phyloP scores from a whole-genome alignment of 2,797 vertebrate species.

The Girardinus metallicus region DNA sequence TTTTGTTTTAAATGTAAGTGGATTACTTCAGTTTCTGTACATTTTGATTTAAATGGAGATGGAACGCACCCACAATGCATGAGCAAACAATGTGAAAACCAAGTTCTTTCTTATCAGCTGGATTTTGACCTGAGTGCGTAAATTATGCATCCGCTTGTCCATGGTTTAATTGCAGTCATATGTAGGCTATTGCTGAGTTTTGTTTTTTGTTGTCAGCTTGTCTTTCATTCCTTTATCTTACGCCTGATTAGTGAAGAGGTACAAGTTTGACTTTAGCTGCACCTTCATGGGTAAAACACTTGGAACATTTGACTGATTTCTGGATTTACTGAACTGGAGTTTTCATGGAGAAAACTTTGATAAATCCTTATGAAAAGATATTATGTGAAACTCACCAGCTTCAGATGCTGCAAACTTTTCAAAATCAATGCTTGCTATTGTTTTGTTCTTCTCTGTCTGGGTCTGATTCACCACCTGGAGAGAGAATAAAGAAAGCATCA shows the following conservation, averaged over 20 bases:
- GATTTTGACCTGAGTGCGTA: slow-evolving; percentile 15
- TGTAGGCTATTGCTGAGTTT: background rate
- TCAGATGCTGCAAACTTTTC: slow-evolving; percentile 55
- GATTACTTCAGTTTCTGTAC: background rate
- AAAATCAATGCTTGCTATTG: slow-evolving; percentile 66
- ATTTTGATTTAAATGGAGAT: background rate
- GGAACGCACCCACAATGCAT: background rate
- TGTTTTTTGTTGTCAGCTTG: background rate
- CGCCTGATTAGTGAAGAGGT: background rate
- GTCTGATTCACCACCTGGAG: slow-evolving; percentile 50
- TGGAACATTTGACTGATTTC: background rate
- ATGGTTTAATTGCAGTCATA: slow-evolving; percentile 1
- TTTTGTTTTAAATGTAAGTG: background rate
- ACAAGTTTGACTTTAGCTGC: background rate
- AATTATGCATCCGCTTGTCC: background rate
- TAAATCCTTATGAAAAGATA: slow-evolving; percentile 1
- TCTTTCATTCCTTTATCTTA: background rate
- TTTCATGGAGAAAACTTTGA: background rate
- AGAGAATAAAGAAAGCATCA: slow-evolving; percentile 26
- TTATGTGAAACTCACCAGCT: slow-evolving; percentile 67
- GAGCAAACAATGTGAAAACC: background rate
- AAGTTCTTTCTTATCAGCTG: slow-evolving; percentile 16
- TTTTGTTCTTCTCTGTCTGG: slow-evolving; percentile 66
- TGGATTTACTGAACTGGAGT: background rate
- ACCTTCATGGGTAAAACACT: background rate